Conservation (phyloP, 2,113 vertebrate genomes). For the Capra hircus region DNA sequence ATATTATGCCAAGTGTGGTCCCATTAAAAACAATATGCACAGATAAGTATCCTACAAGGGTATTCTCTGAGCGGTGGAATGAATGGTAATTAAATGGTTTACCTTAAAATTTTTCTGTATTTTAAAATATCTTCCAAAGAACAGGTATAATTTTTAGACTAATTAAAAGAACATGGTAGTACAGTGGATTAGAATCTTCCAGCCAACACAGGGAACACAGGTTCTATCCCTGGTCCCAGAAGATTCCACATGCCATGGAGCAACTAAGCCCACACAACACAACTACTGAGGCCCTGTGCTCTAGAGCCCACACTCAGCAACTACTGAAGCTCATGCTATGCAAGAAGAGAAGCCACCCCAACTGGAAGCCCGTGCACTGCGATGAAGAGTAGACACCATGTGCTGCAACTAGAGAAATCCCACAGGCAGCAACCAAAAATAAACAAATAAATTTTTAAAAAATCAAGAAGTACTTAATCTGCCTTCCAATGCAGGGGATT, state of each 20-base stretch:
- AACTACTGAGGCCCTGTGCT: not conserved
- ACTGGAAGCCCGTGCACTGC: not conserved
- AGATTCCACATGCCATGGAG: not conserved
- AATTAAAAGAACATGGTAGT: not conserved
- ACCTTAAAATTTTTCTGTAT: not conserved
- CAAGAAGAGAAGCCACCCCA: not conserved
- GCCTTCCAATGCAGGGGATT: not conserved
- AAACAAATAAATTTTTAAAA: not conserved
- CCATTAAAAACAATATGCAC: not conserved
- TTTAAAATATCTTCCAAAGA: constrained; percentile 25
- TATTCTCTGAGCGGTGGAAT: not conserved
- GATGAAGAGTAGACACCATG: not conserved
- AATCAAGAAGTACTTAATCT: not conserved
- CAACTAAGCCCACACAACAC: not conserved
- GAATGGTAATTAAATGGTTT: constrained; percentile 1
- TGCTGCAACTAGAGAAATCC: not conserved
- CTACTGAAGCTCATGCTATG: not conserved
- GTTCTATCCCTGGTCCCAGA: not conserved
- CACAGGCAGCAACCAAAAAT: not conserved
- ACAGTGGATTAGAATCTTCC: not conserved
- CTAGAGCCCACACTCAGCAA: not conserved
- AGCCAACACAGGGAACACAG: not conserved
- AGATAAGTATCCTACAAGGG: not conserved
- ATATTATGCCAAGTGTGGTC: not conserved
- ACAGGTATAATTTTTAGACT: not conserved